These are phyloP conservation scores for Octomys mimax DNA, from an alignment of 2,797 vertebrate genomes.

Conservation along the genomic window DNA sequence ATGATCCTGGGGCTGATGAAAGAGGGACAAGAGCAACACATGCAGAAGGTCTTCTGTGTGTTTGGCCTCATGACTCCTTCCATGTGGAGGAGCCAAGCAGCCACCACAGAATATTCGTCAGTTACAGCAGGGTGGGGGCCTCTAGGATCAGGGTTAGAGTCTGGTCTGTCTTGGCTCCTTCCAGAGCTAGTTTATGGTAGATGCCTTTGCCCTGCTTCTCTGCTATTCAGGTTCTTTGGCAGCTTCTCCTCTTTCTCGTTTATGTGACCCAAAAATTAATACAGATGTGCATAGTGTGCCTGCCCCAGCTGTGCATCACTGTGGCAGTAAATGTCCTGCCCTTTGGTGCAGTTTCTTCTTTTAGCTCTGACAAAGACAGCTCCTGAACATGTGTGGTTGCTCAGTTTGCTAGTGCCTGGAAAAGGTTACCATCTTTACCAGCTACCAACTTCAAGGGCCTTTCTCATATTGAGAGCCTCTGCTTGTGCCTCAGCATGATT, in stretches of 20 bases:
- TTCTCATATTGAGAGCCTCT: background rate
- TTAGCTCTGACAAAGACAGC: background rate
- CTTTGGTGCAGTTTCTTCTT: background rate
- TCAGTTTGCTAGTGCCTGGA: background rate
- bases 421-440: background rate
- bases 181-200: background rate
- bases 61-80: background rate
- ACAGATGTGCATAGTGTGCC: rapidly evolving
- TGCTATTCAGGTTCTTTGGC: background rate
- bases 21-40: background rate
- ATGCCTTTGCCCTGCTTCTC: background rate
- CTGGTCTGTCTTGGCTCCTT: background rate
- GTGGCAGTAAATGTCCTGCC: background rate
- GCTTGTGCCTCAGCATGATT: background rate
- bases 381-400: background rate
- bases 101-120: too few species aligned
- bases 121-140: background rate
- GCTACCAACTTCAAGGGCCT: background rate
- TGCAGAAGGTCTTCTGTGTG: background rate
- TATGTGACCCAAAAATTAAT: background rate
- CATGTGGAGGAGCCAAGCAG: rapidly evolving
- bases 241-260: background rate
- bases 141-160: background rate
- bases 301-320: background rate
- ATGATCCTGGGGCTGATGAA: background rate